Evolutionary conservation across 2,888 invertebrate species (phyloP), one percentile per base, ranked within the genome.

Genomic region (Pristionchus exspectatus): DNA sequence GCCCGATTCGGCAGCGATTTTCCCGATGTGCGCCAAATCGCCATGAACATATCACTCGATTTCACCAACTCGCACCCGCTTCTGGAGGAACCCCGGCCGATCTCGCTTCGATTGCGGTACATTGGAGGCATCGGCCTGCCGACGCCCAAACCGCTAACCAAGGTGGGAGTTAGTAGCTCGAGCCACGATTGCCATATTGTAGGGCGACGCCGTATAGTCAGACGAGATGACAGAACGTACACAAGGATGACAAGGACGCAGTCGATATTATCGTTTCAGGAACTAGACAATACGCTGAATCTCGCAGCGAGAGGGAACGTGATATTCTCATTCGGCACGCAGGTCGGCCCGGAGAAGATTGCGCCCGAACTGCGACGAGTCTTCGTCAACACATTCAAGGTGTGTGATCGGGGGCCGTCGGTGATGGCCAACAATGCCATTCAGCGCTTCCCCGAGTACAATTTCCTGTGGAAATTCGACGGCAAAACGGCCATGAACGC

Each of bases 261-360:
- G 5, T 2, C 5, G 38, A 38, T 44, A 50, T 3, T 50, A 10
- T 50, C 0, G 4, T 50, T 89, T 50, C 77, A 85, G 84, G 90
- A 91, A 21, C 84, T 90, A 16, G 91, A 91, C 12, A 54, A 38
- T 0, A 85, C 91, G 30, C 69, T 92, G 85, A 54, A 86, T n/a
- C 63, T 30, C 10, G n/a, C 90, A 10, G 24, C 30, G 33, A 90
- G 63, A 24, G 93, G 93, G 30, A 90, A 89, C 12, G 91, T 93
- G 24, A 72, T 93, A 16, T 93, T 93, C 87, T 92, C 93, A 24
- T 93, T 93, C 83, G 93, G 93, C n/a, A 92, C 93, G 0, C 92
- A 92, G 21, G 44, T 74, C 5, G n/a, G 14, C 0, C 38, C 74
- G 3, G 74, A 74, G 16, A 74, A 74, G 21, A 21, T 74, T 24